A percentile compares a stretch with the other conserved stretches of the same genome.
Conservation (phyloP, 1,140 invertebrate genomes). For the Apocrypta bakeri region DNA sequence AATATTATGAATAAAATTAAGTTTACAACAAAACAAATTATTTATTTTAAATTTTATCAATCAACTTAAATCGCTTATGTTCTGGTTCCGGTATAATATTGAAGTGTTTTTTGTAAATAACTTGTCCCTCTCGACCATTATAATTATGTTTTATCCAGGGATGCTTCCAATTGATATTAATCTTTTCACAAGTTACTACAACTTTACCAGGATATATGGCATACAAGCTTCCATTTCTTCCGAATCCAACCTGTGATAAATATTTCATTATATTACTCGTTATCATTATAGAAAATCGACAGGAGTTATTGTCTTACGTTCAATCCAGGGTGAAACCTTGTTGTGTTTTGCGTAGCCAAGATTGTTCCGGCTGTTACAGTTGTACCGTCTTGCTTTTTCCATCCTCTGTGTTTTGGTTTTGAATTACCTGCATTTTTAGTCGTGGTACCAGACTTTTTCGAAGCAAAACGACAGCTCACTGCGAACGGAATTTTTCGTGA, state of each 20-base stretch:
- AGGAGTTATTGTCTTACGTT: constrained; percentile 77
- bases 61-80: constrained; percentile 83
- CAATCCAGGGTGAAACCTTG: constrained; percentile 86
- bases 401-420: constrained; percentile 83
- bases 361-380: constrained; percentile 79
- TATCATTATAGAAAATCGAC: neutral
- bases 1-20: constrained; percentile 45
- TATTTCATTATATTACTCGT: neutral
- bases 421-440: constrained; percentile 78
- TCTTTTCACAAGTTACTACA: constrained; percentile 84
- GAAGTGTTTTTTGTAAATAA: constrained; percentile 88
- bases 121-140: constrained; percentile 75
- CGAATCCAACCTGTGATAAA: constrained; percentile 83
- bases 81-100: constrained; percentile 85
- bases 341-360: constrained; percentile 80
- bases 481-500: neutral
- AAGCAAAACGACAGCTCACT: constrained; percentile 76
- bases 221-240: constrained; percentile 83
- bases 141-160: constrained; percentile 81
- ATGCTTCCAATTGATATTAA: constrained; percentile 82
- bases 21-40: constrained; percentile 21
- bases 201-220: constrained; percentile 84
- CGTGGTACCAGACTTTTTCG: constrained; percentile 80
- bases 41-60: constrained; percentile 78
- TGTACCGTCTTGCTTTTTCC: constrained; percentile 81